Evolutionary conservation across 1,140 invertebrate genomes (phyloP).

Genomic region (Danaus melanippus): DNA sequence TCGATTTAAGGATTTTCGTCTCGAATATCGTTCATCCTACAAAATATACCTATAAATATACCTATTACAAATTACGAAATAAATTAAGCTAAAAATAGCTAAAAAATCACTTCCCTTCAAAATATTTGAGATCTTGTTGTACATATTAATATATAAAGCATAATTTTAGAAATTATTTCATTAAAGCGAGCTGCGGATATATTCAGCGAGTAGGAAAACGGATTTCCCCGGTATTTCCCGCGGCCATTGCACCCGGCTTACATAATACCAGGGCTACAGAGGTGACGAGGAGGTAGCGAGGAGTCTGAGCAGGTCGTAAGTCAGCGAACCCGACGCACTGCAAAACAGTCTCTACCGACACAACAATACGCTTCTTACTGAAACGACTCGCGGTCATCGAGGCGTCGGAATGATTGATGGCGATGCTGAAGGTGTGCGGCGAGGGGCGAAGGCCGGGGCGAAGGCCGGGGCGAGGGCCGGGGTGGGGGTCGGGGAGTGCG

Average conservation of each 20-base stretch:
- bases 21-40: too few species aligned
- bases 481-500: conserved; percentile 24
- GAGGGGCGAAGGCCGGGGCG: conserved; percentile 16
- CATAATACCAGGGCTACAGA: conserved; percentile 64
- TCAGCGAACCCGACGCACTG: conserved; percentile 16
- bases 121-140: too few species aligned
- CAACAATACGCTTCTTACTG: conserved; percentile 39
- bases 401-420: conserved; percentile 58
- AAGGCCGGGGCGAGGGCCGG: conserved; percentile 16
- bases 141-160: too few species aligned
- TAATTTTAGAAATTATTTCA: too few species aligned
- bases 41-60: too few species aligned
- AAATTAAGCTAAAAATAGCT: too few species aligned
- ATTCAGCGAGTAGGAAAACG: conserved; percentile 28
- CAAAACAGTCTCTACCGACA: conserved; percentile 32
- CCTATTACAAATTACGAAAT: too few species aligned
- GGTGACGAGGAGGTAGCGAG: conserved; percentile 51
- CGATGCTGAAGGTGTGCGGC: conserved; percentile 35
- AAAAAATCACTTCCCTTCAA: too few species aligned
- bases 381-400: conserved; percentile 22
- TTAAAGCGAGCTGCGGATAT: conserved; percentile 13
- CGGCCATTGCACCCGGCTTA: conserved; percentile 67
- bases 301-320: conserved; percentile 26
- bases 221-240: conserved; percentile 46
- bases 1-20: too few species aligned